phyloP scores from a whole-genome alignment of 2,797 vertebrate genomes.

The Discoglossus pictus region DNA sequence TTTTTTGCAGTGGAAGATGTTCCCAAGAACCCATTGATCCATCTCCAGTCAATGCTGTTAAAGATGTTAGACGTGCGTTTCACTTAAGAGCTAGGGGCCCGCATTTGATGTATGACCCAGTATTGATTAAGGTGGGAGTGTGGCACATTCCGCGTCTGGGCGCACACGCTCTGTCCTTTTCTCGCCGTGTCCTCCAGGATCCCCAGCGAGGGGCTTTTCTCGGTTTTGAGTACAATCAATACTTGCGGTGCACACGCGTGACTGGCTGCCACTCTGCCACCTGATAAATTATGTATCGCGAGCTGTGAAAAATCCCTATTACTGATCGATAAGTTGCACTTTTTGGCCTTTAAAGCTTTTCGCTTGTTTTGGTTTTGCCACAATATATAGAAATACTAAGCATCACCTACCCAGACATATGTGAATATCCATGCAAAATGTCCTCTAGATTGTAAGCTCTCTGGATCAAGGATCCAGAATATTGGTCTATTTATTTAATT shows the following conservation, averaged over 20 bases:
- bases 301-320: slow-evolving; percentile 91
- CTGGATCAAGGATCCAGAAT: no score
- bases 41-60: slow-evolving; percentile 97
- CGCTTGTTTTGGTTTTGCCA: slow-evolving; percentile 45
- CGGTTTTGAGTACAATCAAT: slow-evolving; percentile 91
- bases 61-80: slow-evolving; percentile 97
- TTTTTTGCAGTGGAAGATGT: slow-evolving; percentile 81
- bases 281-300: slow-evolving; percentile 92
- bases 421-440: no score
- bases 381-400: no score
- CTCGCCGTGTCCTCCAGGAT: slow-evolving; percentile 68
- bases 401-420: no score
- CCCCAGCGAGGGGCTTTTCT: slow-evolving; percentile 74
- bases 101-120: slow-evolving; percentile 98
- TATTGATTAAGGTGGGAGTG: slow-evolving; percentile 80
- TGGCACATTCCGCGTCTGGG: slow-evolving; percentile 78
- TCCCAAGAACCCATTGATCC: slow-evolving; percentile 90
- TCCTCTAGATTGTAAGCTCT: no score
- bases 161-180: slow-evolving; percentile 67
- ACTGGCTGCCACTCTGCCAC: slow-evolving; percentile 84
- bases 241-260: slow-evolving; percentile 74
- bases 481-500: no score
- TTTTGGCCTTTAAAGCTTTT: slow-evolving; percentile 76
- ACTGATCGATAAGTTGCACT: slow-evolving; percentile 86
- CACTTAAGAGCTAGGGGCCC: slow-evolving; percentile 98